phyloP scores from a whole-genome alignment of 2,888 invertebrate genomes.

The Agonopterix heracliana region DNA sequence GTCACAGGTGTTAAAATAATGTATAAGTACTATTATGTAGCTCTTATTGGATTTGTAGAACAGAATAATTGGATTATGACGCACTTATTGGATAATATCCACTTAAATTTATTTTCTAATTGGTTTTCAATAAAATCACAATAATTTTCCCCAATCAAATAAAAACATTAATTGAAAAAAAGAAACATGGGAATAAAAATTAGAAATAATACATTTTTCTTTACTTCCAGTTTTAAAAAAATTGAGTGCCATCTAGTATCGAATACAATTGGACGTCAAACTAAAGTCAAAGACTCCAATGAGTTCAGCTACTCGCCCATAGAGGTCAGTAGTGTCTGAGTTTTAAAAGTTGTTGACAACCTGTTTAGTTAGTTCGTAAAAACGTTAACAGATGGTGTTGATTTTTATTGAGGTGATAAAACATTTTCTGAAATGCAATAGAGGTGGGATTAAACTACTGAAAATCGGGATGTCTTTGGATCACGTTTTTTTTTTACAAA shows the following conservation, averaged over 20 bases:
- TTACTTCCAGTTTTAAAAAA: slow-evolving; percentile 5
- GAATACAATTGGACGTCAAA: slow-evolving; percentile 23
- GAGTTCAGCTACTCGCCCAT: slow-evolving; percentile 48
- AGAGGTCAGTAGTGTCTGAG: slow-evolving; percentile 52
- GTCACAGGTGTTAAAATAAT: slow-evolving; percentile 31
- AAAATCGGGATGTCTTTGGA: background rate
- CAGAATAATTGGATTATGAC: background rate
- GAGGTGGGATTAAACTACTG: background rate
- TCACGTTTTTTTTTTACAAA: background rate
- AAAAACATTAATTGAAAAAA: no score
- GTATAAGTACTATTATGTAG: background rate
- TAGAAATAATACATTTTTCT: background rate
- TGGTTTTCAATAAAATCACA: no score
- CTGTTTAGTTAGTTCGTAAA: slow-evolving; percentile 45
- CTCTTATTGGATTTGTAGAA: background rate
- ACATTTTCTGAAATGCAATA: no score
- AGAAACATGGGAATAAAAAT: background rate
- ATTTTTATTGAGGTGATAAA: background rate
- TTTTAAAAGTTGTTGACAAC: slow-evolving; percentile 38
- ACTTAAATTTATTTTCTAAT: background rate
- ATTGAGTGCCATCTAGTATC: slow-evolving; percentile 53
- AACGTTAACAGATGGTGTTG: slow-evolving; percentile 55
- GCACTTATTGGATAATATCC: background rate
- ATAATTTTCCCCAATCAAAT: no score
- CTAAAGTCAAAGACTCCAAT: slow-evolving; percentile 24